Evolutionary conservation across 2,113 vertebrate genomes (phyloP).

Genomic region (Dicaeum eximium): DNA sequence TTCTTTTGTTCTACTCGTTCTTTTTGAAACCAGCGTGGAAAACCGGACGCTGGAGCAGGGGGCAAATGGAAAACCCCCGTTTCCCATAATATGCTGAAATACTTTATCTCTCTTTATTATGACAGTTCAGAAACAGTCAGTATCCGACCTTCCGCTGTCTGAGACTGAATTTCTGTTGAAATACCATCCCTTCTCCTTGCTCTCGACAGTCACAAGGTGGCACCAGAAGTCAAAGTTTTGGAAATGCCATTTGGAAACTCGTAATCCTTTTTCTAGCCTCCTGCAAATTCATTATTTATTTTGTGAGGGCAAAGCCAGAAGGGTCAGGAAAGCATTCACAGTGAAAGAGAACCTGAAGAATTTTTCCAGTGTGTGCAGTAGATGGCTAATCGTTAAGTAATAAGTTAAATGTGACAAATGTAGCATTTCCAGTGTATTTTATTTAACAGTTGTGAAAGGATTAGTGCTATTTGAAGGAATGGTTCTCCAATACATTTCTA

Average conservation of each 20-base stretch:
- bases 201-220: background rate
- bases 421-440: background rate
- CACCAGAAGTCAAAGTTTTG: background rate
- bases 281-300: background rate
- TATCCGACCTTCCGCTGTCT: accelerated
- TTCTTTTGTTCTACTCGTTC: background rate
- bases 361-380: accelerated
- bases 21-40: background rate
- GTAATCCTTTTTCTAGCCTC: accelerated
- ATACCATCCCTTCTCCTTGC: background rate
- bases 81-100: background rate
- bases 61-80: accelerated
- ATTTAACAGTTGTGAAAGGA: background rate
- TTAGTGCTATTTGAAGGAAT: background rate
- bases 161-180: background rate
- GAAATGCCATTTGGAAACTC: accelerated
- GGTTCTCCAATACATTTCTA: background rate
- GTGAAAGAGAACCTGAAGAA: background rate
- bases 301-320: background rate
- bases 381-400: background rate
- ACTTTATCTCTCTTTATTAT: background rate
- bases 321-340: background rate
- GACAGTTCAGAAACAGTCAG: accelerated
- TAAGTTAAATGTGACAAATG: background rate
- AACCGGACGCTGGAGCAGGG: accelerated